Percentiles rank a stretch among this genome's conserved stretches.
phyloP scores from a whole-genome alignment of 1,140 invertebrate species.

The Aphelenchoides fujianensis region DNA sequence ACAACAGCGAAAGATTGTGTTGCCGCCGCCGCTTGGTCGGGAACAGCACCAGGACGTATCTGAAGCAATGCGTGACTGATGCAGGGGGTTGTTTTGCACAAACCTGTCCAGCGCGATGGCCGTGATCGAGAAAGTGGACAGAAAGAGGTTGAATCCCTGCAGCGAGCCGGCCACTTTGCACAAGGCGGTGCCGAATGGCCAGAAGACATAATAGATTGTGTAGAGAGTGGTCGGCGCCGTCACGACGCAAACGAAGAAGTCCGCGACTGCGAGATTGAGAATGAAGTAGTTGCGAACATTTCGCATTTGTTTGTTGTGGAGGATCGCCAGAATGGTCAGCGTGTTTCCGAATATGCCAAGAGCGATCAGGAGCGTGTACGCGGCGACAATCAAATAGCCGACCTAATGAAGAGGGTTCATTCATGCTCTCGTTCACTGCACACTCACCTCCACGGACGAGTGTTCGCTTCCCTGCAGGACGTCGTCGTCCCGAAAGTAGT shows the following conservation, averaged over 20 bases:
- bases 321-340: slow-evolving; percentile 54
- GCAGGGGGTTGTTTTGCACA: background rate
- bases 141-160: slow-evolving; percentile 62
- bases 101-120: slow-evolving; percentile 64
- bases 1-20: slow-evolving; percentile 56
- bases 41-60: slow-evolving; percentile 61
- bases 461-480: slow-evolving; percentile 58
- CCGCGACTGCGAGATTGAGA: slow-evolving; percentile 57
- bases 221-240: slow-evolving; percentile 62
- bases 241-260: slow-evolving; percentile 61
- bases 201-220: slow-evolving; percentile 54
- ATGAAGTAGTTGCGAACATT: slow-evolving; percentile 62
- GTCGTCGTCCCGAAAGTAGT: slow-evolving; percentile 58
- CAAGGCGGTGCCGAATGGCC: slow-evolving; percentile 60
- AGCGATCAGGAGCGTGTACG: slow-evolving; percentile 50
- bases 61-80: slow-evolving; percentile 23
- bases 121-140: slow-evolving; percentile 64
- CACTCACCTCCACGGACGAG: slow-evolving; percentile 50
- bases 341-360: slow-evolving; percentile 56
- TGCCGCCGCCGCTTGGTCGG: slow-evolving; percentile 59
- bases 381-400: slow-evolving; percentile 49
- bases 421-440: background rate
- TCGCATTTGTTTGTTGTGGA: slow-evolving; percentile 55
- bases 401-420: slow-evolving; percentile 43
- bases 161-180: slow-evolving; percentile 60